Evolutionary conservation across 2,888 invertebrate species (phyloP).

Genomic region (Yponomeuta malinellus): DNA sequence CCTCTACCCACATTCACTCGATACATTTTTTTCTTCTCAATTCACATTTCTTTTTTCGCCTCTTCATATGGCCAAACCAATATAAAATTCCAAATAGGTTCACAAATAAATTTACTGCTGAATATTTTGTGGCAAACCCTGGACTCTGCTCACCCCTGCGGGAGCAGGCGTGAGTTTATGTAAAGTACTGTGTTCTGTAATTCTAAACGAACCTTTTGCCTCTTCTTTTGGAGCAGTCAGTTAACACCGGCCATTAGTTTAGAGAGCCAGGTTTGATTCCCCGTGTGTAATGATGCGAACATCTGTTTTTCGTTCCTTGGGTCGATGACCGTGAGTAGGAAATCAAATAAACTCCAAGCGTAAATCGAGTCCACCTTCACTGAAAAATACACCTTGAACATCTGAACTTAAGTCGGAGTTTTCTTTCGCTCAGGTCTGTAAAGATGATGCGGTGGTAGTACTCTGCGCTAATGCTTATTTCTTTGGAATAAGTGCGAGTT

Average conservation of each 20-base stretch:
- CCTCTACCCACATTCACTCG: too few relatives aligned
- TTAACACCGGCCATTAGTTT: slow-evolving; percentile 21
- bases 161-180: too few relatives aligned
- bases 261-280: slow-evolving; percentile 30
- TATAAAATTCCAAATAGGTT: too few relatives aligned
- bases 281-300: slow-evolving; percentile 27
- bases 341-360: slow-evolving; percentile 15
- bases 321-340: slow-evolving; percentile 33
- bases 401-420: not conserved
- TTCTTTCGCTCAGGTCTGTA: not conserved
- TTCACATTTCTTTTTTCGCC: too few relatives aligned
- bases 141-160: too few relatives aligned
- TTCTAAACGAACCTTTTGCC: too few relatives aligned
- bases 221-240: not conserved
- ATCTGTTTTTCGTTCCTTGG: slow-evolving; percentile 46
- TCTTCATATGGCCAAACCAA: too few relatives aligned
- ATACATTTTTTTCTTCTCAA: too few relatives aligned
- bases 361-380: not conserved
- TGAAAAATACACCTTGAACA: not conserved
- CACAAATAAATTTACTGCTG: too few relatives aligned
- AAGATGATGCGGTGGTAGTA: not conserved
- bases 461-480: not conserved
- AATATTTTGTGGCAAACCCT: too few relatives aligned
- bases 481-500: not conserved
- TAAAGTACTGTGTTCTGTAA: too few relatives aligned